Evolutionary conservation across 2,797 vertebrate species (phyloP).

Genomic region (Linurgus olivaceus): DNA sequence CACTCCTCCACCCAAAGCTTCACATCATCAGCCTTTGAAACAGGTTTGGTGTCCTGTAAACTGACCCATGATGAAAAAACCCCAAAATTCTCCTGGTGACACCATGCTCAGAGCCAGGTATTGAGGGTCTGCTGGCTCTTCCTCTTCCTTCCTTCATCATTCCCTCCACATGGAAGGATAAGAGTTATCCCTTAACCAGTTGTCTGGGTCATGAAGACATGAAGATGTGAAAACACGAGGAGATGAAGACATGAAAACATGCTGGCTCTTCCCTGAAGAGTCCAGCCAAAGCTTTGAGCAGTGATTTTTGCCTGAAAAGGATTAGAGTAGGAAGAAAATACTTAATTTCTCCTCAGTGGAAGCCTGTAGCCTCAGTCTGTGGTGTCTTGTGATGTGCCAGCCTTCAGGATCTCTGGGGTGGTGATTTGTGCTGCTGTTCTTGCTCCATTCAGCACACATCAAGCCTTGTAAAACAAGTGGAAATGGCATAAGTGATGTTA

Average conservation of each 20-base stretch:
- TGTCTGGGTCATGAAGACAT: neutral
- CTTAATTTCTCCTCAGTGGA: neutral
- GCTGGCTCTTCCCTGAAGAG: neutral
- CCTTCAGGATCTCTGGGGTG: neutral
- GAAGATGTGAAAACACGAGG: neutral
- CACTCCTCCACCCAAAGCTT: neutral
- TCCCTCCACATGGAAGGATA: neutral
- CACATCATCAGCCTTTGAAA: neutral
- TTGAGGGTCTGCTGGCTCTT: neutral
- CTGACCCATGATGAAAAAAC: neutral
- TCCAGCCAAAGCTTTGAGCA: neutral
- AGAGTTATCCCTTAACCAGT: neutral
- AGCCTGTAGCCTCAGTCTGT: rapidly evolving
- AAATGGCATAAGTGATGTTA: neutral
- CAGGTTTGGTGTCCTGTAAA: neutral
- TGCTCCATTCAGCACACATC: neutral
- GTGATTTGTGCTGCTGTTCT: neutral
- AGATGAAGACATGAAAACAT: neutral
- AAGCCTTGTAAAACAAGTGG: neutral
- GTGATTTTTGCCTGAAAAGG: neutral
- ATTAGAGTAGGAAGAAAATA: neutral
- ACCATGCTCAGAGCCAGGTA: rapidly evolving
- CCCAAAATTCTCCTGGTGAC: neutral
- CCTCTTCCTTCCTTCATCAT: neutral
- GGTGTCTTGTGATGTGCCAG: neutral